phyloP scores from a whole-genome alignment of 2,797 vertebrate species.

The Sebastes baramenuke region DNA sequence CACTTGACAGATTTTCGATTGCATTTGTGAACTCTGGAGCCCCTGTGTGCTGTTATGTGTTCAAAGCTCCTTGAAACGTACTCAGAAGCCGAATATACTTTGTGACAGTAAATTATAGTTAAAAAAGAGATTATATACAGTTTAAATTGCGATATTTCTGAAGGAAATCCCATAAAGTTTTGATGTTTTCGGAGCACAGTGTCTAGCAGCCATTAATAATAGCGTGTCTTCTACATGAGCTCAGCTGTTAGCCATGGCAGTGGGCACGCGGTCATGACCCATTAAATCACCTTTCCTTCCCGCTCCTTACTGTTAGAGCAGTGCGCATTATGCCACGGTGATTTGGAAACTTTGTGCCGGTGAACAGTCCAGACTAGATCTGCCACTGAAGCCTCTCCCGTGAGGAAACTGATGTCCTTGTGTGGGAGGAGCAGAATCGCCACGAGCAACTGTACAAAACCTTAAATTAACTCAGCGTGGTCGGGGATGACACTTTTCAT shows the following conservation, averaged over 20 bases:
- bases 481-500: slow-evolving; percentile 34
- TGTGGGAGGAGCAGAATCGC: slow-evolving; percentile 11
- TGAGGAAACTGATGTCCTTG: not conserved
- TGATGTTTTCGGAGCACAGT: not conserved
- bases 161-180: not conserved
- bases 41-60: not conserved
- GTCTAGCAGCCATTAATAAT: not conserved
- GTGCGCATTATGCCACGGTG: not conserved
- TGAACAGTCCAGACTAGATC: not conserved
- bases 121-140: not conserved
- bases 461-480: slow-evolving; percentile 13
- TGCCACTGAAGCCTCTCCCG: not conserved
- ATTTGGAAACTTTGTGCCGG: not conserved
- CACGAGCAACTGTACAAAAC: not conserved
- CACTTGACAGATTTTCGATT: too few species aligned
- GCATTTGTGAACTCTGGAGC: not conserved
- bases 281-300: not conserved
- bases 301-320: not conserved
- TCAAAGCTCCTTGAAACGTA: not conserved
- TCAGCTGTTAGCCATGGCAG: not conserved
- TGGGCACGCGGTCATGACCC: not conserved
- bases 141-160: not conserved
- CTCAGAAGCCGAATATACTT: not conserved
- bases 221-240: not conserved
- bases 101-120: not conserved